A percentile compares a stretch with the other conserved stretches of the same genome.
phyloP scores from a whole-genome alignment of 2,797 vertebrate genomes.

The Lutra lutra region DNA sequence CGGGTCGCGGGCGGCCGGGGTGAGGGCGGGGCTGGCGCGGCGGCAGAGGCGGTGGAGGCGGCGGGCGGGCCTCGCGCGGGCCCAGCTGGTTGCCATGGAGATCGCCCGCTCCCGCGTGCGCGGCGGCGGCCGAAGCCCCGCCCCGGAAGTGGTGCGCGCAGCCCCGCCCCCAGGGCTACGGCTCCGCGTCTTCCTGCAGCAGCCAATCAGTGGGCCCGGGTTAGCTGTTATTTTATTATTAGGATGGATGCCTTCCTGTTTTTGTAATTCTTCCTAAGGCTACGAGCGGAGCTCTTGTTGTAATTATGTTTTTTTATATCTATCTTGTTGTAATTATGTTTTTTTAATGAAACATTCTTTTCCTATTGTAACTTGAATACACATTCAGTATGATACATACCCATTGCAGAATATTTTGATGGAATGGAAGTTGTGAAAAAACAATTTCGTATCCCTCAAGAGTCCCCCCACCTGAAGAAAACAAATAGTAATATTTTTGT shows the following conservation, averaged over 20 bases:
- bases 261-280: rapidly evolving
- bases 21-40: not conserved
- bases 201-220: not conserved
- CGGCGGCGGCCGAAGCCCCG: not conserved
- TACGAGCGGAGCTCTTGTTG: not conserved
- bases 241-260: rapidly evolving
- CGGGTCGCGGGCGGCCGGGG: not conserved
- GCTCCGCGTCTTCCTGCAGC: not conserved
- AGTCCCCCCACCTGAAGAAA: not conserved
- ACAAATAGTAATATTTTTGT: not conserved
- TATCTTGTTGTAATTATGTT: not conserved
- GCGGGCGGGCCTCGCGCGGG: rapidly evolving
- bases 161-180: rapidly evolving
- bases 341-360: not conserved
- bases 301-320: not conserved
- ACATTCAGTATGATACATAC: not conserved
- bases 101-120: not conserved
- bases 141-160: conserved; percentile 39
- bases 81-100: conserved; percentile 65
- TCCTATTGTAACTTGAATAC: not conserved
- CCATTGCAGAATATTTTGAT: not conserved
- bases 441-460: not conserved
- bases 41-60: not conserved
- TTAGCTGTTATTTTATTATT: rapidly evolving
- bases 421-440: not conserved